Evolutionary conservation across 2,797 vertebrate genomes (phyloP).

Genomic region (Antrozous pallidus): DNA sequence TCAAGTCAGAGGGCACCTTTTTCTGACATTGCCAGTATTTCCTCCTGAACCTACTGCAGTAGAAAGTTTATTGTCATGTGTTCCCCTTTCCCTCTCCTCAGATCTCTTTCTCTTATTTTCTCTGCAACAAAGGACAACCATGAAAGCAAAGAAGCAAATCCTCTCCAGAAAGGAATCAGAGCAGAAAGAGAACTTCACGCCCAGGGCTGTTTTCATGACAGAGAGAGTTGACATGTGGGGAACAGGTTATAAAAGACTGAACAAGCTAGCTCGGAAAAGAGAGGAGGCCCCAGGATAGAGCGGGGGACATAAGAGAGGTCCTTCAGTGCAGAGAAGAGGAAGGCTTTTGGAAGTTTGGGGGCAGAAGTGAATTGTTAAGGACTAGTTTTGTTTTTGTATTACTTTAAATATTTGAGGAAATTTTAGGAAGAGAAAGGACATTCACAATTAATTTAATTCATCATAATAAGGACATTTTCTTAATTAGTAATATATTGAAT

Average conservation of each 20-base stretch:
- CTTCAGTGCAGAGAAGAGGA: neutral
- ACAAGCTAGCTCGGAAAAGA: neutral
- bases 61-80: neutral
- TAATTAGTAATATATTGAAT: neutral
- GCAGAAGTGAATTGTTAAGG: neutral
- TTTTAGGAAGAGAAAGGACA: neutral
- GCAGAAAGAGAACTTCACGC: slow-evolving; percentile 38
- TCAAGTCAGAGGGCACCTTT: neutral
- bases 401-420: neutral
- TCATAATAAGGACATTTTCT: neutral
- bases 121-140: neutral
- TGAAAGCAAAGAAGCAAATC: slow-evolving; percentile 20
- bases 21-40: neutral
- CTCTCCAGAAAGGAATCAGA: slow-evolving; percentile 41
- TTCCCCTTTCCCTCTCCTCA: neutral
- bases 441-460: slow-evolving; percentile 6
- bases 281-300: neutral
- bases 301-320: neutral
- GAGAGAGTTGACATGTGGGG: neutral
- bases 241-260: neutral
- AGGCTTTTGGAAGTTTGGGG: neutral
- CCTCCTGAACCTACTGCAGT: neutral
- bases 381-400: neutral
- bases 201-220: neutral
- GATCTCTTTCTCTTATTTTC: slow-evolving; percentile 20